Percentiles rank a stretch among this genome's conserved stretches.
These are phyloP conservation scores for Hemicentrotus pulcherrimus DNA, from an alignment of 35 echinoderm and acorn worm species.

Conservation along the genomic window DNA sequence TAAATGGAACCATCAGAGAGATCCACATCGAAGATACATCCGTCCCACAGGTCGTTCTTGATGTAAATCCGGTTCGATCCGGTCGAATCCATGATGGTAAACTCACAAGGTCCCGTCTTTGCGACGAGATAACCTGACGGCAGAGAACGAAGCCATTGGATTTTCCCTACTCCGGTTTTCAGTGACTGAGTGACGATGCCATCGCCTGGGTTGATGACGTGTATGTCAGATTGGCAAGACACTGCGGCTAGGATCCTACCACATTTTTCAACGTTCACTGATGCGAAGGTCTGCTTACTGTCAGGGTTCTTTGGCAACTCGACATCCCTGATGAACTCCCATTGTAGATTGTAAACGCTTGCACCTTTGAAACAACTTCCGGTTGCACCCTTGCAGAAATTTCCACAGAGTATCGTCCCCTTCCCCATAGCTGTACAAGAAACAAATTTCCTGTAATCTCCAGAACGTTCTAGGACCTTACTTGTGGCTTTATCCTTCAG, in stretches of 20 bases:
- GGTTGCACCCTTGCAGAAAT: slow-evolving; percentile 9
- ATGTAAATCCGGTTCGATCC: not conserved
- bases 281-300: not conserved
- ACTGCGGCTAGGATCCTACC: not conserved
- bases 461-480: not conserved
- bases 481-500: not conserved
- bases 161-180: not conserved
- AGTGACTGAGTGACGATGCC: not conserved
- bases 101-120: not conserved
- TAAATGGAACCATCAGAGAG: not conserved
- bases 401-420: not conserved
- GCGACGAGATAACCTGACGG: not conserved
- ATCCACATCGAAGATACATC: slow-evolving; percentile 18
- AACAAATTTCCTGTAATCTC: not conserved
- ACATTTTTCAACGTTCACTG: not conserved
- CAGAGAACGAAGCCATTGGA: slow-evolving; percentile 5
- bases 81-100: not conserved
- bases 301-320: not conserved
- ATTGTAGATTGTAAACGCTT: not conserved
- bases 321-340: not conserved
- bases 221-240: not conserved
- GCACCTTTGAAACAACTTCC: not conserved
- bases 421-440: not conserved
- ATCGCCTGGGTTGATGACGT: not conserved
- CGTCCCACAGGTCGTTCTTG: not conserved